Evolutionary conservation across 2,113 vertebrate species (phyloP).

Genomic region (Ramphastos sulfuratus): DNA sequence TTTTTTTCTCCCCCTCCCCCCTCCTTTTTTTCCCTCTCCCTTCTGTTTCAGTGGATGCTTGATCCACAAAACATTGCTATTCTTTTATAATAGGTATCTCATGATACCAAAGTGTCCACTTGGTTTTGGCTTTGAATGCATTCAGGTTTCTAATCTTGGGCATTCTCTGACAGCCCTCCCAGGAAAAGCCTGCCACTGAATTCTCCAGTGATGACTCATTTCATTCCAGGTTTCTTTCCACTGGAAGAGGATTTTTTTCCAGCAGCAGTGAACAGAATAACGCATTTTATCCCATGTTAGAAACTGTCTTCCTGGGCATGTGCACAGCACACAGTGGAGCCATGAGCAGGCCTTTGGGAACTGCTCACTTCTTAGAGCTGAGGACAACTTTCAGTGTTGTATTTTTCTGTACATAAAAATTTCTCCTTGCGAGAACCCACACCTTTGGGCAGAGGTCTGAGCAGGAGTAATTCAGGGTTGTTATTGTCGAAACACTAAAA

Average conservation of each 20-base stretch:
- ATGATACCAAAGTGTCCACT: not conserved
- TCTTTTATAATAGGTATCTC: not conserved
- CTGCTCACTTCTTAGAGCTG: not conserved
- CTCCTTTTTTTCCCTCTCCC: not conserved
- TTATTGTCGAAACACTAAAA: not conserved
- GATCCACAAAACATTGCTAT: not conserved
- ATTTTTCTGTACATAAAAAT: not conserved
- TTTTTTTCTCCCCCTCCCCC: not conserved
- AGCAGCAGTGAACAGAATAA: slow-evolving; percentile 45
- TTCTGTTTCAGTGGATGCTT: not conserved
- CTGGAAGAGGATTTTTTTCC: slow-evolving; percentile 47
- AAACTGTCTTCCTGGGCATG: not conserved
- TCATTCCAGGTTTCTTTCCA: slow-evolving; percentile 63
- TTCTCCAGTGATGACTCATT: slow-evolving; percentile 60
- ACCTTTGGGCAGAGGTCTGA: not conserved
- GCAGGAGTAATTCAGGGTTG: not conserved
- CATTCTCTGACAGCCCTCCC: slow-evolving; percentile 22
- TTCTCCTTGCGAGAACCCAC: not conserved
- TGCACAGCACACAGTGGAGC: not conserved
- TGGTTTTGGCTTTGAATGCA: slow-evolving; percentile 23
- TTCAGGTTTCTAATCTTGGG: slow-evolving; percentile 60
- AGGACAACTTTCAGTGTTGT: not conserved
- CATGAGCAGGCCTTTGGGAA: not conserved
- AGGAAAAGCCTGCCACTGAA: slow-evolving; percentile 59
- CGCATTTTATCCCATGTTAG: not conserved